Evolutionary conservation across 1,140 invertebrate species (phyloP).

Genomic region (Potamilus streckersoni): DNA sequence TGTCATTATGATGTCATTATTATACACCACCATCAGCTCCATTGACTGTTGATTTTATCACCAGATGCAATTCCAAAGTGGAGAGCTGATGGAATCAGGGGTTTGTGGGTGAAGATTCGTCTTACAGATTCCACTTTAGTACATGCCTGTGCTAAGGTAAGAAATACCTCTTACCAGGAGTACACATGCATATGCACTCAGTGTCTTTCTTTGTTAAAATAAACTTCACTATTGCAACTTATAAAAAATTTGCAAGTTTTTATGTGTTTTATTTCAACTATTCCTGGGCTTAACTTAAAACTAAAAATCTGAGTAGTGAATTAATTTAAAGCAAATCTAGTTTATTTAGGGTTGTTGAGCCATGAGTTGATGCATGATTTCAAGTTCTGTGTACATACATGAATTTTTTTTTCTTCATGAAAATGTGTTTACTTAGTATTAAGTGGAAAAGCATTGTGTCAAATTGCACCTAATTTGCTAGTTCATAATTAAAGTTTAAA

Average conservation of each 20-base stretch:
- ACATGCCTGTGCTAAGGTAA: conserved; percentile 80
- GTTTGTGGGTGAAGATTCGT: conserved; percentile 86
- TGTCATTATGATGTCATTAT: no score
- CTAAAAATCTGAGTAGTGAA: neutral
- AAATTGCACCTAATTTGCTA: no score
- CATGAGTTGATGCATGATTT: no score
- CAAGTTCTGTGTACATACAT: no score
- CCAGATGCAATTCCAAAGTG: conserved; percentile 82
- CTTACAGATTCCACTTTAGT: conserved; percentile 80
- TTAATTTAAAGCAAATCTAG: no score
- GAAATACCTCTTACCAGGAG: neutral
- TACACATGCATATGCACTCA: neutral
- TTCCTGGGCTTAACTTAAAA: conserved; percentile 26
- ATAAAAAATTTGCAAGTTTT: neutral
- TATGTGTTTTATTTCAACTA: neutral
- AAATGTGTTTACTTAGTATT: no score
- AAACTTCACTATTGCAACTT: neutral
- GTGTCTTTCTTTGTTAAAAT: neutral
- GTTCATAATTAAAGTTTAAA: no score
- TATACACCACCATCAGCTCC: no score
- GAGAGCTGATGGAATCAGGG: conserved; percentile 75
- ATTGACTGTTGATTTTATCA: conserved; percentile 24
- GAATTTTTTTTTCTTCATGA: no score
- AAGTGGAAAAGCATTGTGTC: no score
- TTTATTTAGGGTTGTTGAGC: no score